phyloP scores from a whole-genome alignment of 2,888 invertebrate genomes.

The Steromphala cineraria region DNA sequence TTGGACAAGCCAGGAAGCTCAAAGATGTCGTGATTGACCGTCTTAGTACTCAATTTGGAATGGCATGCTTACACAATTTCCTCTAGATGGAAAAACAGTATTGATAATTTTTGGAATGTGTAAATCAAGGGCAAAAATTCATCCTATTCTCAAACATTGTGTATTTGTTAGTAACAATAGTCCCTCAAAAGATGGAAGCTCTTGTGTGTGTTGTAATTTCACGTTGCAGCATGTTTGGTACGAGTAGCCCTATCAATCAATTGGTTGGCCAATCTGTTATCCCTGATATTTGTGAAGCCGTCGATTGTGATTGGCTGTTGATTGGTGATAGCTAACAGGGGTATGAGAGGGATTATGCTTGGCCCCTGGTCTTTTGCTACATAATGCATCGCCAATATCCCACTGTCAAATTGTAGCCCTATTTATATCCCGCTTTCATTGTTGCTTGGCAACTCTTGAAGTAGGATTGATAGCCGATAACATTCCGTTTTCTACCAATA shows the following conservation, averaged over 20 bases:
- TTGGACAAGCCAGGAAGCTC: no score
- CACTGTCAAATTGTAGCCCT: neutral
- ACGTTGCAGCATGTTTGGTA: neutral
- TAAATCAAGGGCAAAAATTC: no score
- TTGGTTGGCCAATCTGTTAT: neutral
- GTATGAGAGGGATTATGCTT: neutral
- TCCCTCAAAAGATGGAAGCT: no score
- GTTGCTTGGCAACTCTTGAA: neutral
- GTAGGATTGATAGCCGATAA: neutral
- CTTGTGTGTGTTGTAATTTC: neutral
- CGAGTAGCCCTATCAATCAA: neutral
- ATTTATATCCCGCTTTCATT: slow-evolving; percentile 1
- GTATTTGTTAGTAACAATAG: no score
- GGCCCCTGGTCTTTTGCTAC: neutral
- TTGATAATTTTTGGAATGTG: no score
- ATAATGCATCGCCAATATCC: neutral
- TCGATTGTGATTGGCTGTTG: neutral
- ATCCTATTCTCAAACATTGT: no score
- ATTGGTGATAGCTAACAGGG: slow-evolving; percentile 5
- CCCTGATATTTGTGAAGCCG: neutral
- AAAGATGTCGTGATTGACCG: no score
- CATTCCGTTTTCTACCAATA: neutral
- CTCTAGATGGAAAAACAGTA: no score
- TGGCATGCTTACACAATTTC: no score
- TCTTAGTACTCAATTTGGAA: no score